A percentile compares a stretch with the other conserved stretches of the same genome.
Evolutionary conservation across 2,113 vertebrate genomes (phyloP).

Genomic region (Ramphastos sulfuratus): DNA sequence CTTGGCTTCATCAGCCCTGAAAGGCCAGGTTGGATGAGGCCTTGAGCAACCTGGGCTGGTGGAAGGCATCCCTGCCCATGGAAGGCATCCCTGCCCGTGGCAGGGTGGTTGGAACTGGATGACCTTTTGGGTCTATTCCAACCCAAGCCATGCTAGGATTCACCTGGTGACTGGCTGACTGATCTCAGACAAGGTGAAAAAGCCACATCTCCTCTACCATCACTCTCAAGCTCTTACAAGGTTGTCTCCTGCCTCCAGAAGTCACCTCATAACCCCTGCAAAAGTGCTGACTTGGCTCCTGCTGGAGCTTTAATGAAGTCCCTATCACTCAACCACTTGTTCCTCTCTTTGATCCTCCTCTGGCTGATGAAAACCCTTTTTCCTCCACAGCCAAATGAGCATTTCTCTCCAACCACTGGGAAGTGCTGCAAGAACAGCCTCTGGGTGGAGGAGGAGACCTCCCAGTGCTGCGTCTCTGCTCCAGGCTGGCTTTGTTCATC

Average conservation of each 20-base stretch:
- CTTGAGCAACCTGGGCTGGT: no score
- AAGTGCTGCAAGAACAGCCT: not conserved
- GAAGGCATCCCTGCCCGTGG: no score
- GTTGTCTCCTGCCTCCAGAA: not conserved
- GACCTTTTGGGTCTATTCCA: no score
- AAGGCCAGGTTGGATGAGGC: not conserved
- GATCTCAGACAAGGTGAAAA: not conserved
- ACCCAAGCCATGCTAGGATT: not conserved
- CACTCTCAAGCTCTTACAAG: not conserved
- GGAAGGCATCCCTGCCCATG: no score
- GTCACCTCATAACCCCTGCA: accelerated
- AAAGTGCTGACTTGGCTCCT: not conserved
- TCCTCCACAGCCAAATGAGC: not conserved
- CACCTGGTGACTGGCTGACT: not conserved
- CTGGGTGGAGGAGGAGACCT: not conserved
- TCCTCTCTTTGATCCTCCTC: not conserved
- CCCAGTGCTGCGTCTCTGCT: not conserved
- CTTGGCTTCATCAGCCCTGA: not conserved
- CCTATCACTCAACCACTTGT: not conserved
- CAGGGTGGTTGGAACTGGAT: no score
- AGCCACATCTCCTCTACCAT: not conserved
- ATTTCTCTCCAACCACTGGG: not conserved
- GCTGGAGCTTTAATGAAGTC: not conserved
- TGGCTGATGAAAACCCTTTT: not conserved
- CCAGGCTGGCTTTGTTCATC: no score